A percentile compares a stretch with the other conserved stretches of the same genome.
These are phyloP conservation scores for Alouatta palliata DNA, from an alignment of 2,113 vertebrate species.

Conservation along the genomic window DNA sequence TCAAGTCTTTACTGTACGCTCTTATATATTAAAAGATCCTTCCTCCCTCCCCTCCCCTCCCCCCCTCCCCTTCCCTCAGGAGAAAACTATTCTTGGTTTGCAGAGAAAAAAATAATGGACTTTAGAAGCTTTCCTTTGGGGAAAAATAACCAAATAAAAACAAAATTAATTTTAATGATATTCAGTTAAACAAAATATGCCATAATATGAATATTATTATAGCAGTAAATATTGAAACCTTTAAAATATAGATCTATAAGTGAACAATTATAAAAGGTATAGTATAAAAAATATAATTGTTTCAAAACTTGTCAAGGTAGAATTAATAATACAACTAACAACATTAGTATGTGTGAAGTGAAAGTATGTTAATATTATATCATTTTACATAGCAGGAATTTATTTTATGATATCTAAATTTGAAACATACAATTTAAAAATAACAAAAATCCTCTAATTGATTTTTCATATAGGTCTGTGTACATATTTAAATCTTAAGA, in stretches of 20 bases:
- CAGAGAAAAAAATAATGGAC: background rate
- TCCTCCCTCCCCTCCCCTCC: background rate
- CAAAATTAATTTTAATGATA: background rate
- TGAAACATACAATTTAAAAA: background rate
- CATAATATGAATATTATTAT: background rate
- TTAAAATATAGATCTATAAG: background rate
- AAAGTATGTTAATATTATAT: background rate
- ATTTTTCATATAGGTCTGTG: background rate
- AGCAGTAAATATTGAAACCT: background rate
- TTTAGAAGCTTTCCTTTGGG: background rate
- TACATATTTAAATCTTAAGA: background rate
- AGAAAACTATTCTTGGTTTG: background rate
- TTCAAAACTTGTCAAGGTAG: background rate
- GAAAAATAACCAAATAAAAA: background rate
- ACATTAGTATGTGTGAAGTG: background rate
- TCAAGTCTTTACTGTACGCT: background rate
- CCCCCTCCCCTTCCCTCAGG: too few relatives aligned
- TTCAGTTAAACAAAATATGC: background rate
- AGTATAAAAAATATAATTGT: background rate
- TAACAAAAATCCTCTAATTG: background rate
- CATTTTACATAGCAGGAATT: background rate
- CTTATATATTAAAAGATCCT: background rate
- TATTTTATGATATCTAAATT: background rate
- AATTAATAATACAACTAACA: background rate
- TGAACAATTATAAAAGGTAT: background rate